phyloP scores from a whole-genome alignment of 2,113 vertebrate species.

The Cromileptes altivelis region DNA sequence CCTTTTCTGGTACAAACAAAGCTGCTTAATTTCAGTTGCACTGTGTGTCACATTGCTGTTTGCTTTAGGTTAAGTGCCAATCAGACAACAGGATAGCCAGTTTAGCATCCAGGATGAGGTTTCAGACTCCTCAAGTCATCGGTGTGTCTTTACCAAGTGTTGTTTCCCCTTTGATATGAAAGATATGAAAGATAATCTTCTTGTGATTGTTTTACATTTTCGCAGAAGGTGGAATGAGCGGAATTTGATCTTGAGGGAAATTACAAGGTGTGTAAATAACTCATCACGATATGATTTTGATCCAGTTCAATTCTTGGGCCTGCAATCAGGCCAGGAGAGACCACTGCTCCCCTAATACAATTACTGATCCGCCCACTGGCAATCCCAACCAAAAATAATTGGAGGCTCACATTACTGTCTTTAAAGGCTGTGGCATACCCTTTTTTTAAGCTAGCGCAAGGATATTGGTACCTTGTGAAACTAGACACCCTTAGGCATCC shows the following conservation, averaged over 20 bases:
- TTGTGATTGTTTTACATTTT: conserved; percentile 14
- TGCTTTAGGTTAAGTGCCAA: not conserved
- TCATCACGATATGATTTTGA: too few relatives aligned
- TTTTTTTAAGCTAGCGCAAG: too few relatives aligned
- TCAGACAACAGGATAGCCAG: not conserved
- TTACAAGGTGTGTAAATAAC: not conserved
- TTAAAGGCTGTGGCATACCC: too few relatives aligned
- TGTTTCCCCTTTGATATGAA: not conserved
- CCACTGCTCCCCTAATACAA: too few relatives aligned
- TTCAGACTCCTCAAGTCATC: not conserved
- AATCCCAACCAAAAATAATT: too few relatives aligned
- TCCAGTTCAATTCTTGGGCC: too few relatives aligned
- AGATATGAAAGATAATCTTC: not conserved
- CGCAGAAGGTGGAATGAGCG: not conserved
- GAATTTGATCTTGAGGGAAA: conserved; percentile 14
- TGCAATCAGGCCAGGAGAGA: too few relatives aligned
- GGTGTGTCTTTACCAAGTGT: not conserved
- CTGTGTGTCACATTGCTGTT: not conserved
- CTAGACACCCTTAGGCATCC: too few relatives aligned
- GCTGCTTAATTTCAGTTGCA: not conserved
- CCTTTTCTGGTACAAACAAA: not conserved
- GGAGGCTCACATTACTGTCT: too few relatives aligned
- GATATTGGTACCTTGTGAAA: too few relatives aligned
- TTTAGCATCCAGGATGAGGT: not conserved
- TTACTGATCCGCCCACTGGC: too few relatives aligned